Percentiles rank a stretch among this genome's conserved stretches.
phyloP scores from a whole-genome alignment of 2,113 vertebrate species.

The Brachypteracias leptosomus region DNA sequence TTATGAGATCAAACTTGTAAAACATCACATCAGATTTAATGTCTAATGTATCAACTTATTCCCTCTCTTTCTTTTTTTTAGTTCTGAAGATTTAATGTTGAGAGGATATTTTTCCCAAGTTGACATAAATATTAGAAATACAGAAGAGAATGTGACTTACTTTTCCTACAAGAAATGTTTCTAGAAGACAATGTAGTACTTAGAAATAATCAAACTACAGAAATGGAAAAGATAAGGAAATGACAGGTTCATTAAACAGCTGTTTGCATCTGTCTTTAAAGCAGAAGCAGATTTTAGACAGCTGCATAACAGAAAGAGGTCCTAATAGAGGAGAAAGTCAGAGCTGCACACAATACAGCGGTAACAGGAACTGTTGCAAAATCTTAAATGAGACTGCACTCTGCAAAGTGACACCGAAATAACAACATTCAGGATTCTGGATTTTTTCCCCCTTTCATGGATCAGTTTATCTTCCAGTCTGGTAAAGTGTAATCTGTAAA shows the following conservation, averaged over 20 bases:
- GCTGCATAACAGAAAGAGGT: slow-evolving; percentile 13
- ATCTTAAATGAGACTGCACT: slow-evolving; percentile 7
- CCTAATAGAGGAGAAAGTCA: not conserved
- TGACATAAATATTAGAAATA: slow-evolving; percentile 62
- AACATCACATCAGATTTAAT: slow-evolving; percentile 61
- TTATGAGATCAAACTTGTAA: slow-evolving; percentile 65
- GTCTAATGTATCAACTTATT: slow-evolving; percentile 54
- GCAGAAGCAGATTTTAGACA: slow-evolving; percentile 27
- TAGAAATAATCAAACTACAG: slow-evolving; percentile 32
- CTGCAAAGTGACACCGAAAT: not conserved
- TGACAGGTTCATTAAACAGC: slow-evolving; percentile 62
- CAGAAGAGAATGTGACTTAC: slow-evolving; percentile 36
- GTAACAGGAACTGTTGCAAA: not conserved
- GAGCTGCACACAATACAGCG: not conserved
- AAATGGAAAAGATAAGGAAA: slow-evolving; percentile 19
- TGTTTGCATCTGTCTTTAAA: slow-evolving; percentile 56
- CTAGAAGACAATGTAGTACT: slow-evolving; percentile 8
- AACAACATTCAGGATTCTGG: not conserved
- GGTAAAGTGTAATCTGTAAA: not conserved
- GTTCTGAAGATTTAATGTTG: slow-evolving; percentile 51
- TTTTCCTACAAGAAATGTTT: slow-evolving; percentile 14
- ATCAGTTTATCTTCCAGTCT: not conserved
- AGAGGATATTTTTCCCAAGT: slow-evolving; percentile 42
- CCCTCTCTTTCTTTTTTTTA: not conserved
- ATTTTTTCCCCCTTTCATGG: not conserved